Evolutionary conservation across 2,888 invertebrate genomes (phyloP).

Genomic region (Ramazzottius varieornatus): DNA sequence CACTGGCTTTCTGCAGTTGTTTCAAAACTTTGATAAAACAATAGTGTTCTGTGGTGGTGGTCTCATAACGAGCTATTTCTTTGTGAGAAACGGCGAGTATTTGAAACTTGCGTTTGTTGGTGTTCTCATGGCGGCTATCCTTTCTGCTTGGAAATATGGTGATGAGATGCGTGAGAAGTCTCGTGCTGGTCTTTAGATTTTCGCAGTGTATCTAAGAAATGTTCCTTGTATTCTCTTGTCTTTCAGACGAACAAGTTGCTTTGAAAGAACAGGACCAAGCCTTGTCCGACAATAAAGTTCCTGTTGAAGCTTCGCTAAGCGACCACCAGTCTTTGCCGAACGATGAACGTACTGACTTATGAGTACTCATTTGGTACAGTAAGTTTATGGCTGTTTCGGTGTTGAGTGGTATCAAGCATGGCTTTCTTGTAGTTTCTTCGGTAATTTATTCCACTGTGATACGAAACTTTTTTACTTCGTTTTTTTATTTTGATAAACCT

Average conservation of each 20-base stretch:
- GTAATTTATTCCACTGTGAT: too few species aligned
- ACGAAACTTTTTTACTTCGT: too few species aligned
- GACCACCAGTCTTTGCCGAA: too few species aligned
- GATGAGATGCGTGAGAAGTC: neutral
- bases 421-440: too few species aligned
- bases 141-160: neutral
- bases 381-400: too few species aligned
- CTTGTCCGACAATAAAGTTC: too few species aligned
- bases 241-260: constrained; percentile 37
- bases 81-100: neutral
- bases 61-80: neutral
- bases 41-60: neutral
- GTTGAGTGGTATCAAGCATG: too few species aligned
- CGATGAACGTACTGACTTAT: too few species aligned
- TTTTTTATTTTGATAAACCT: too few species aligned
- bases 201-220: neutral
- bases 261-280: constrained; percentile 57
- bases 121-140: neutral
- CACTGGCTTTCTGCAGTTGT: neutral
- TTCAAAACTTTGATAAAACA: neutral
- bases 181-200: too few species aligned
- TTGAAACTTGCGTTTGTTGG: neutral
- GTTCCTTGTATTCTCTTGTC: constrained; percentile 6
- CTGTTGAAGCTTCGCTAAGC: too few species aligned
- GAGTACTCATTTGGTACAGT: too few species aligned